Conservation (phyloP, 2,888 invertebrate species). For the Ophioninae sp. region DNA sequence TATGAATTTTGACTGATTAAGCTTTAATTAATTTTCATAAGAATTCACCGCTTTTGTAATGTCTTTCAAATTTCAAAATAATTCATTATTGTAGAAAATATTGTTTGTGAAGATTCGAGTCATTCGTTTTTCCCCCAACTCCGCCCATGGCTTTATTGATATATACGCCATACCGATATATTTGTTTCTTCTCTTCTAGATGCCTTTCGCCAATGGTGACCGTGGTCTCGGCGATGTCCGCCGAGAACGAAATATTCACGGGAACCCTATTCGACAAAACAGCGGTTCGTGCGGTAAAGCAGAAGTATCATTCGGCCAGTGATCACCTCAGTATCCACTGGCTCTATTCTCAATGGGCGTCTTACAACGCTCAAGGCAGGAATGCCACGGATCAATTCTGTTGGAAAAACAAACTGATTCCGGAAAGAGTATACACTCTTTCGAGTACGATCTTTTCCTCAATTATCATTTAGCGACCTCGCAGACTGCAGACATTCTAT, state of each 20-base stretch:
- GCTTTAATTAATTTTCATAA: too few relatives aligned
- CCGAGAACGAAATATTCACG: conserved; percentile 83
- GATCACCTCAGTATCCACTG: conserved; percentile 85
- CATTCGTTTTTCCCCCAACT: neutral
- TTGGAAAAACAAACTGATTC: conserved; percentile 79
- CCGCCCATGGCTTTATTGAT: too few relatives aligned
- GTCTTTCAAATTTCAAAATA: too few relatives aligned
- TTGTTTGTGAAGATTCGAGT: neutral
- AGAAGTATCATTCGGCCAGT: conserved; percentile 82
- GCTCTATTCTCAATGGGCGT: conserved; percentile 83
- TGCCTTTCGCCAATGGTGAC: conserved; percentile 82
- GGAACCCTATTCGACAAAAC: conserved; percentile 82
- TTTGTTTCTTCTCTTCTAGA: conserved; percentile 69
- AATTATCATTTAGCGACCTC: neutral
- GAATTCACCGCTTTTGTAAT: too few relatives aligned
- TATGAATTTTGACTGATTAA: too few relatives aligned
- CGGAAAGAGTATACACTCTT: conserved; percentile 82
- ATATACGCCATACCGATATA: neutral
- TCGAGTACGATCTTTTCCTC: conserved; percentile 79
- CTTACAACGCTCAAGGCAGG: conserved; percentile 67
- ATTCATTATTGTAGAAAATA: too few relatives aligned
- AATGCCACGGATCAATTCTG: conserved; percentile 81
- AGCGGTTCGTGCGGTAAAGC: conserved; percentile 82
- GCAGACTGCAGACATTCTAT: neutral
- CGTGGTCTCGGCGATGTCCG: conserved; percentile 81